A percentile compares a stretch with the other conserved stretches of the same genome.
These are phyloP conservation scores for Tupaia chinensis DNA, from an alignment of 2,113 vertebrate genomes.

Conservation along the genomic window DNA sequence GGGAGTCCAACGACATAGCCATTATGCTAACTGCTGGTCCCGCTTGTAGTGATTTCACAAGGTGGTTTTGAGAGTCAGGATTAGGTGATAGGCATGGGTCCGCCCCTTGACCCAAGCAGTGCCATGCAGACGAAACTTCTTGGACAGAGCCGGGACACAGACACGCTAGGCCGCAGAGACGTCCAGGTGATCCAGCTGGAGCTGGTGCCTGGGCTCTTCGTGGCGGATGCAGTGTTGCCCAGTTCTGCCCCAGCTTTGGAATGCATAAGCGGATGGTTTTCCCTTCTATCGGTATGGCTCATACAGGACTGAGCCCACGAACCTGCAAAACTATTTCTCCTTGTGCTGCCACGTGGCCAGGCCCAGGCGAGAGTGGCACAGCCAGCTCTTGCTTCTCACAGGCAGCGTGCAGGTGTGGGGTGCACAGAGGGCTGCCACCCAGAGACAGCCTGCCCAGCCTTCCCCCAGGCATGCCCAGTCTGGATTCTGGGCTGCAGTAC, in stretches of 20 bases:
- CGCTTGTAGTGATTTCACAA: background rate
- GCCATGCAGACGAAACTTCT: rapidly evolving
- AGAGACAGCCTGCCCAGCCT: background rate
- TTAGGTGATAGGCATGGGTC: rapidly evolving
- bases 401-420: background rate
- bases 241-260: background rate
- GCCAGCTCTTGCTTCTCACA: background rate
- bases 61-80: background rate
- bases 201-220: background rate
- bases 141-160: background rate
- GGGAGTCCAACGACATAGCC: too few species aligned
- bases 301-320: too few species aligned
- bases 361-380: rapidly evolving
- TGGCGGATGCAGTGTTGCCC: background rate
- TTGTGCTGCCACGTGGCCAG: rapidly evolving
- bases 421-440: background rate
- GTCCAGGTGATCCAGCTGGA: rapidly evolving
- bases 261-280: too few species aligned
- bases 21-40: too few species aligned
- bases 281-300: too few species aligned
- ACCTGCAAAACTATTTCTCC: too few species aligned
- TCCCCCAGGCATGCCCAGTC: background rate
- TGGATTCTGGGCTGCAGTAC: background rate
- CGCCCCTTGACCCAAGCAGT: background rate
- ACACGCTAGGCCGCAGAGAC: too few species aligned